Conservation (phyloP, 2,113 vertebrate genomes). For the Sinocyclocheilus anophthalmus region DNA sequence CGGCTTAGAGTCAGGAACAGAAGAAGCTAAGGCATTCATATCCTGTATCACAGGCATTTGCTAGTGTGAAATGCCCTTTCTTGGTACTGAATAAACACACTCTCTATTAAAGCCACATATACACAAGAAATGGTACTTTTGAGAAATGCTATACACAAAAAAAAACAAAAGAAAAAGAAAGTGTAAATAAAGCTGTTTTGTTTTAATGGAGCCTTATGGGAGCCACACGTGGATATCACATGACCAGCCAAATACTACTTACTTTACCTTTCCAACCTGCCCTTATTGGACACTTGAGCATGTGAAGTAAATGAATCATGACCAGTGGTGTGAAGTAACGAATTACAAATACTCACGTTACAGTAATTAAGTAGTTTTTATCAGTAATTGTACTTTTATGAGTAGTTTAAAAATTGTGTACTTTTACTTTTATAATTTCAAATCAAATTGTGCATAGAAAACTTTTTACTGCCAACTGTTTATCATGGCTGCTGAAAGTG, state of each 20-base stretch:
- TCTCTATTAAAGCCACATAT: not conserved
- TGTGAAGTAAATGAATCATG: not conserved
- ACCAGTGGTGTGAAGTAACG: too few relatives aligned
- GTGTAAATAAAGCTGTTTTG: not conserved
- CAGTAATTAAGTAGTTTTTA: too few relatives aligned
- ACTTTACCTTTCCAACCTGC: not conserved
- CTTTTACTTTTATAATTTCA: too few relatives aligned
- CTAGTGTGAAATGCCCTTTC: not conserved
- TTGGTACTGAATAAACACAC: not conserved
- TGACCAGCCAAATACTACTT: not conserved
- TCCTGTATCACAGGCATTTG: not conserved
- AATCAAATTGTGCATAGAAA: too few relatives aligned
- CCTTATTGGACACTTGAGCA: not conserved
- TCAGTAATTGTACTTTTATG: too few relatives aligned
- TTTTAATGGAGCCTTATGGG: not conserved
- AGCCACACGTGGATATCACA: not conserved
- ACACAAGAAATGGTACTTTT: not conserved
- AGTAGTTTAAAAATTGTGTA: too few relatives aligned
- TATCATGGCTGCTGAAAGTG: too few relatives aligned
- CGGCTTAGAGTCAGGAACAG: not conserved
- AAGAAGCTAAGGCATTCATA: not conserved
- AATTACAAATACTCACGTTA: too few relatives aligned
- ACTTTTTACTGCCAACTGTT: too few relatives aligned
- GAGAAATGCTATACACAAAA: not conserved
- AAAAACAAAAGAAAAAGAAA: not conserved